These are phyloP conservation scores for Aldabrachelys gigantea DNA, from an alignment of 2,113 vertebrate genomes.

Conservation along the genomic window DNA sequence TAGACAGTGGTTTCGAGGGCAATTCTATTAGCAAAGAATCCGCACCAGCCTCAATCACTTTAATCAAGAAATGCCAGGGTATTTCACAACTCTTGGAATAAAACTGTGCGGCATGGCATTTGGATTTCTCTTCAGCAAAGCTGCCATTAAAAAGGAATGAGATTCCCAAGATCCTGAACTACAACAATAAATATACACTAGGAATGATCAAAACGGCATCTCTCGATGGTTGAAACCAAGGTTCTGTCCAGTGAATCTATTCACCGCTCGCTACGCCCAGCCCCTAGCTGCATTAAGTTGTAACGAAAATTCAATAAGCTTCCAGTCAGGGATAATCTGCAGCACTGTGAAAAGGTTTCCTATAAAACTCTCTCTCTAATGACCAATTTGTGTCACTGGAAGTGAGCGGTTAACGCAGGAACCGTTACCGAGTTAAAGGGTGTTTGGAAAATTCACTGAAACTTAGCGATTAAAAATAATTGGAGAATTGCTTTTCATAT, in stretches of 20 bases:
- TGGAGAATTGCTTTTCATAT: neutral
- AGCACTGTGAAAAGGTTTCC: neutral
- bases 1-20: neutral
- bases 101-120: neutral
- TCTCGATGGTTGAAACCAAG: neutral
- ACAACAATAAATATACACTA: neutral
- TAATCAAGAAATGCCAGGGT: neutral
- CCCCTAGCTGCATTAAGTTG: neutral
- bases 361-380: neutral
- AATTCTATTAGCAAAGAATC: neutral
- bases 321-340: accelerated
- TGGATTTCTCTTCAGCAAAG: neutral
- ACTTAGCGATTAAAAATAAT: neutral
- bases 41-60: neutral
- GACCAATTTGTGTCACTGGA: neutral
- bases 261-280: neutral
- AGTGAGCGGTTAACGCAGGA: conserved; percentile 13
- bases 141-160: neutral
- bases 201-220: neutral
- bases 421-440: conserved; percentile 43
- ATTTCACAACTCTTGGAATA: neutral
- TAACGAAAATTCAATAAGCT: conserved; percentile 50
- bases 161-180: neutral
- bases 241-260: neutral
- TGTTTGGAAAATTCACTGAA: neutral